A percentile compares a stretch with the other conserved stretches of the same genome.
Conservation (phyloP, 2,888 invertebrate species). For the Taphrorychus bicolor region DNA sequence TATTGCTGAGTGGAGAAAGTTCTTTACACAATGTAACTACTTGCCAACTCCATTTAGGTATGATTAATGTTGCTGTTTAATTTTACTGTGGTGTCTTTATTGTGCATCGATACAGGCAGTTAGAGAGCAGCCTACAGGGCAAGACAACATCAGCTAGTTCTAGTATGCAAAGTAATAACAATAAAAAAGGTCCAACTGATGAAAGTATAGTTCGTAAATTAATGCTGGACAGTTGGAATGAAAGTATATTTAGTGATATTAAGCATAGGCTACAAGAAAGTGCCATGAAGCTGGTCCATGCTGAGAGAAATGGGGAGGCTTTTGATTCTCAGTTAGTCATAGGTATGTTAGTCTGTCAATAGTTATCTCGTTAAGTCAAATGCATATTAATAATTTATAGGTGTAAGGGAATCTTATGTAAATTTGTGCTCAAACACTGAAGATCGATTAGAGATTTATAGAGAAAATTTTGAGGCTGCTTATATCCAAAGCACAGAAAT, state of each 20-base stretch:
- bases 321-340: constrained; percentile 98
- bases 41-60: constrained; percentile 88
- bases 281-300: constrained; percentile 96
- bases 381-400: constrained; percentile 61
- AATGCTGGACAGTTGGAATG: constrained; percentile 99
- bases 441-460: constrained; percentile 94
- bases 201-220: constrained; percentile 93
- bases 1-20: constrained; percentile 97
- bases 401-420: constrained; percentile 97
- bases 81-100: constrained; percentile 1
- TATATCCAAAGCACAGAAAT: constrained; percentile 94
- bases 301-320: constrained; percentile 96
- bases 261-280: constrained; percentile 92
- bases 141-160: constrained; percentile 60
- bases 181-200: constrained; percentile 70
- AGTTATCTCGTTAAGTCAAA: too few species aligned
- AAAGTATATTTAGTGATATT: constrained; percentile 94
- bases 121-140: constrained; percentile 83
- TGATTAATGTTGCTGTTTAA: neutral
- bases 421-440: constrained; percentile 93
- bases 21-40: constrained; percentile 97
- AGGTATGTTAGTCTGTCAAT: constrained; percentile 53
- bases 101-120: constrained; percentile 63
- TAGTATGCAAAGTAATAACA: constrained; percentile 49
- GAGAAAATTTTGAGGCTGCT: constrained; percentile 95